These are phyloP conservation scores for Drosophila asahinai DNA, from an alignment of 1,140 invertebrate species.

Conservation along the genomic window DNA sequence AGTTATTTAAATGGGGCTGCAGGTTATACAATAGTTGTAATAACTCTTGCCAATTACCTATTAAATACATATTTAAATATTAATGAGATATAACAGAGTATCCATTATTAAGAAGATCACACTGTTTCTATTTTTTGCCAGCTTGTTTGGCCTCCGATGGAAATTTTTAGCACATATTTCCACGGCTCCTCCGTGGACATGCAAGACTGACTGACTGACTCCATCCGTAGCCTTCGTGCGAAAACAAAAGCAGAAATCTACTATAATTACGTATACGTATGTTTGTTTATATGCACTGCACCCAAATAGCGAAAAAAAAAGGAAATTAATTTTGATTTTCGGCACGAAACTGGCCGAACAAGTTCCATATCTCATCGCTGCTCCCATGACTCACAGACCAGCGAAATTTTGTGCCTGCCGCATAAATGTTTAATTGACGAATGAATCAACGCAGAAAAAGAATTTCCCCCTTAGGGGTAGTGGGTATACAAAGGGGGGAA, in stretches of 20 bases:
- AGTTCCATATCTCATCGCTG: slow-evolving; percentile 41
- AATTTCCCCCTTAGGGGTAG: slow-evolving; percentile 17
- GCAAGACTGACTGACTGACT: slow-evolving; percentile 49
- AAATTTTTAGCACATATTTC: slow-evolving; percentile 56
- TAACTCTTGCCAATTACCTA: not conserved
- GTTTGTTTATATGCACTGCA: slow-evolving; percentile 23
- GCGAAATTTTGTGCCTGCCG: slow-evolving; percentile 29
- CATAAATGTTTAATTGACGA: slow-evolving; percentile 50
- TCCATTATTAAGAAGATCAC: not conserved
- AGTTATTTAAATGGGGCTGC: too few species aligned
- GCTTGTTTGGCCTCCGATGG: slow-evolving; percentile 27
- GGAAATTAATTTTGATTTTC: slow-evolving; percentile 40
- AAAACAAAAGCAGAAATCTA: slow-evolving; percentile 61
- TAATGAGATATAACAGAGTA: not conserved
- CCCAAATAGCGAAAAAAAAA: slow-evolving; percentile 33
- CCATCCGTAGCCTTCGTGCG: slow-evolving; percentile 19
- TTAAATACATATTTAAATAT: too few species aligned
- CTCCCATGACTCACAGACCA: slow-evolving; percentile 50
- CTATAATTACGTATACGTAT: slow-evolving; percentile 51
- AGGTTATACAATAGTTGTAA: not conserved
- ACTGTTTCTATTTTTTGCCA: slow-evolving; percentile 19
- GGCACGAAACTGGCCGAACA: slow-evolving; percentile 46
- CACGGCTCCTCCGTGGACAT: slow-evolving; percentile 57
- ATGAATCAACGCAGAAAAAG: slow-evolving; percentile 61
- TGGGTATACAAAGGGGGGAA: slow-evolving; percentile 1